phyloP scores from a whole-genome alignment of 53 echinoderm and acorn worm genomes.

The Astropecten irregularis region DNA sequence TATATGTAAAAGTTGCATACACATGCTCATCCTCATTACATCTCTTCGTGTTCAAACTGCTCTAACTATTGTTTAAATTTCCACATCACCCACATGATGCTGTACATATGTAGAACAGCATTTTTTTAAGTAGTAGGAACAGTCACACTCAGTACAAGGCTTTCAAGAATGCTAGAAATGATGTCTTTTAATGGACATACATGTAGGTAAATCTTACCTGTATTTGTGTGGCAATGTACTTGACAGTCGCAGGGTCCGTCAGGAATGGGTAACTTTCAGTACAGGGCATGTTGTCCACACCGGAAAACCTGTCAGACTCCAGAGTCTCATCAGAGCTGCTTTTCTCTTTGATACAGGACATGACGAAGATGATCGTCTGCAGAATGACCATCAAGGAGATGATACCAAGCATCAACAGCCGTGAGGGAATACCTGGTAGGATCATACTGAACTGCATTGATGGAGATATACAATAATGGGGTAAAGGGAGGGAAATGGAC shows the following conservation, averaged over 20 bases:
- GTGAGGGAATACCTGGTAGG: not conserved
- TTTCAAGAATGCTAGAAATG: too few relatives aligned
- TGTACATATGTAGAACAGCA: too few relatives aligned
- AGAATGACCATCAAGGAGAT: constrained; percentile 30
- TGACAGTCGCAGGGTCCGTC: constrained; percentile 47
- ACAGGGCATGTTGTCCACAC: not conserved
- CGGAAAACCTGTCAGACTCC: too few relatives aligned
- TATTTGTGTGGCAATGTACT: constrained; percentile 51
- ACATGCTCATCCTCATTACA: too few relatives aligned
- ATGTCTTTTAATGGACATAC: too few relatives aligned
- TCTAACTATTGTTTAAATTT: too few relatives aligned
- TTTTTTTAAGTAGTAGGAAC: too few relatives aligned
- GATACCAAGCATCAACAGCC: not conserved
- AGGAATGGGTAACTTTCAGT: constrained; percentile 58
- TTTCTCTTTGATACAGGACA: not conserved
- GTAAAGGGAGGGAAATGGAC: not conserved
- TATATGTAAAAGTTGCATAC: too few relatives aligned
- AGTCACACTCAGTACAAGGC: too few relatives aligned
- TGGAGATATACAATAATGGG: not conserved
- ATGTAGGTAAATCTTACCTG: constrained; percentile 19
- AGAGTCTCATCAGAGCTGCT: not conserved
- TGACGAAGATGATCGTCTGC: constrained; percentile 21
- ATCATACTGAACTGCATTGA: not conserved
- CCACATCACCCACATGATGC: too few relatives aligned
- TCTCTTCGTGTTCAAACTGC: too few relatives aligned